Percentiles rank a stretch among this genome's conserved stretches.
These are phyloP conservation scores for Crocodylus rhombifer DNA, from an alignment of 2,797 vertebrate species.

Conservation along the genomic window DNA sequence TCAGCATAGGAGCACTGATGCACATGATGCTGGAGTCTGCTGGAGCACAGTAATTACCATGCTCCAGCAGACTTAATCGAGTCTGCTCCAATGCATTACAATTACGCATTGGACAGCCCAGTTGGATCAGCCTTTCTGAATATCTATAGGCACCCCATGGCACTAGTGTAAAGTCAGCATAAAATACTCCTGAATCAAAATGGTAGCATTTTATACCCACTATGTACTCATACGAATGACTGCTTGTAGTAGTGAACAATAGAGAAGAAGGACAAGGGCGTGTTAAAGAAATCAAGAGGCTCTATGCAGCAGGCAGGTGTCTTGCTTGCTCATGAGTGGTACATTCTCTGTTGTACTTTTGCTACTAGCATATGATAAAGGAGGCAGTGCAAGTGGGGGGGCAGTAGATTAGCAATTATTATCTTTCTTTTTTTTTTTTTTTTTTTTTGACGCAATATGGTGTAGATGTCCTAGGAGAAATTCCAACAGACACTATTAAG, in stretches of 20 bases:
- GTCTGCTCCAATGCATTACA: not conserved
- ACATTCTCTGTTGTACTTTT: not conserved
- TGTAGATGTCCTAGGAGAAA: not conserved
- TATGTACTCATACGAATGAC: not conserved
- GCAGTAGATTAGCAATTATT: not conserved
- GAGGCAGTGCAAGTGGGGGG: not conserved
- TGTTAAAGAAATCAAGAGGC: not conserved
- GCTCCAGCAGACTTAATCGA: not conserved
- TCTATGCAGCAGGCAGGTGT: not conserved
- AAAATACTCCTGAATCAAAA: not conserved
- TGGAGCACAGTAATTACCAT: too few species aligned
- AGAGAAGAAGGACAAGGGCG: not conserved
- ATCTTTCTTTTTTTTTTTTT: not conserved
- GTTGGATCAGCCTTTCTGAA: too few species aligned
- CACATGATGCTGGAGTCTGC: too few species aligned
- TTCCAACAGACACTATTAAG: accelerated
- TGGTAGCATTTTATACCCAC: not conserved
- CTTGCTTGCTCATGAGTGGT: not conserved
- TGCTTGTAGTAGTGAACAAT: not conserved
- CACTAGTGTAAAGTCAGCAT: not conserved
- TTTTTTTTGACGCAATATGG: not conserved
- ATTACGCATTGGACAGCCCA: too few species aligned
- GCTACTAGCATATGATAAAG: not conserved
- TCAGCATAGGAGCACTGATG: too few species aligned
- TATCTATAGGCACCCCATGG: too few species aligned